Conservation (phyloP, 2,113 vertebrate genomes). For the Perognathus longimembris region DNA sequence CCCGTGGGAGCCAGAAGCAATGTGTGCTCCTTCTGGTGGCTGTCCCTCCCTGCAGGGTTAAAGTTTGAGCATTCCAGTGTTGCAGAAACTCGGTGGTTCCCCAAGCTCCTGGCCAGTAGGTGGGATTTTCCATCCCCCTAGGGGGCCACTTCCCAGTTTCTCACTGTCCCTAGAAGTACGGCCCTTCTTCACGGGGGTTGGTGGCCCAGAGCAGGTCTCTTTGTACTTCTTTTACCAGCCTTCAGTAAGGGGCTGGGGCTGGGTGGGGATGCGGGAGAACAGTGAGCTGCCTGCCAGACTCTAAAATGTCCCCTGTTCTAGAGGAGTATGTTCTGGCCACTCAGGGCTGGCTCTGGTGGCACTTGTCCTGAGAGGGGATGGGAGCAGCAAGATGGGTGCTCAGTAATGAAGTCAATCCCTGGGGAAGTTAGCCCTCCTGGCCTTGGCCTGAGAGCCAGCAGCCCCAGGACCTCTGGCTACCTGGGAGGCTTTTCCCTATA, state of each 20-base stretch:
- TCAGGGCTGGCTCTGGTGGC: not conserved
- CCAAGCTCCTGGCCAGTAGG: conserved; percentile 55
- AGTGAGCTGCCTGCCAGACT: not conserved
- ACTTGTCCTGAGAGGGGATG: not conserved
- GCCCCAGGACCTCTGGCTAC: not conserved
- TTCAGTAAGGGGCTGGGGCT: not conserved
- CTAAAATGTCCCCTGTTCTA: not conserved
- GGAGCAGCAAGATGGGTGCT: not conserved
- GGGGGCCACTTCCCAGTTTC: conserved; percentile 70
- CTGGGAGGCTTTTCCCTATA: not conserved
- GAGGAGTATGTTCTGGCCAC: not conserved
- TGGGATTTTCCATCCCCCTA: conserved; percentile 72
- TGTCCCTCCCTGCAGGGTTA: not conserved
- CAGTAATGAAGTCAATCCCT: too few species aligned
- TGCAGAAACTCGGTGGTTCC: conserved; percentile 67
- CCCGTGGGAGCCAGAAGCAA: not conserved
- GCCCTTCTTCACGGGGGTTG: not conserved
- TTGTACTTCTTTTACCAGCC: not conserved
- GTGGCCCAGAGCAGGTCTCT: not conserved
- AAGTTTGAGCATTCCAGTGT: not conserved
- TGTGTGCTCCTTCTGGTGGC: not conserved
- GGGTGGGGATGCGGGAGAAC: not conserved
- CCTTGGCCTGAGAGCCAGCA: not conserved
- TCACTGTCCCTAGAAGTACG: conserved; percentile 28
- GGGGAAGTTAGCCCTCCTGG: not conserved